Evolutionary conservation across 2,797 vertebrate genomes (phyloP).

Genomic region (Adelosebastes latens): DNA sequence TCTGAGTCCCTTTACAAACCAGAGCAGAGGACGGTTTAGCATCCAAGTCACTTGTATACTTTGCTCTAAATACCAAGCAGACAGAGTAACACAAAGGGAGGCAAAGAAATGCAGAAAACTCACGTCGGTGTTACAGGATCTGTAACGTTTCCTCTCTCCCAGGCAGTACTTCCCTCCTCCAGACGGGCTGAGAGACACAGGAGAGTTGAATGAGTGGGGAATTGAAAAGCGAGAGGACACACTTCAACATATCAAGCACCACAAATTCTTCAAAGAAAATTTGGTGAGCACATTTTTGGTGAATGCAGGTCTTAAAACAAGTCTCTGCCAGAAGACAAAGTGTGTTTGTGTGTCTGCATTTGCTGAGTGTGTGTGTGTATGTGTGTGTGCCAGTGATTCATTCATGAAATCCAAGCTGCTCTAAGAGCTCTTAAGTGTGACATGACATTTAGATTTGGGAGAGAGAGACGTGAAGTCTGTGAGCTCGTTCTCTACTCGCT

Average conservation of each 20-base stretch:
- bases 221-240: conserved; percentile 61
- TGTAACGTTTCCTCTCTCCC: conserved; percentile 96
- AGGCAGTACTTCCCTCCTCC: conserved; percentile 99
- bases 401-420: conserved; percentile 59
- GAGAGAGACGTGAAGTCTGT: conserved; percentile 11
- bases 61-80: not conserved
- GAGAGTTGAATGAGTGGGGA: conserved; percentile 36
- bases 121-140: conserved; percentile 97
- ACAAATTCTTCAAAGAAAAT: not conserved
- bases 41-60: not conserved
- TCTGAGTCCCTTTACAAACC: not conserved
- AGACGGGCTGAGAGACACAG: conserved; percentile 89
- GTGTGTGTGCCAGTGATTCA: conserved; percentile 49
- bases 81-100: conserved; percentile 6
- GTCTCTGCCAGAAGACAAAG: conserved; percentile 39
- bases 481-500: conserved; percentile 22
- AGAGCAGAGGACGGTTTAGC: not conserved
- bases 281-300: not conserved
- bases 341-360: conserved; percentile 43
- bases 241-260: not conserved
- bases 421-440: conserved; percentile 57
- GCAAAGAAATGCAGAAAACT: conserved; percentile 76
- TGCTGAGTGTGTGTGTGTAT: conserved; percentile 34
- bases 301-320: conserved; percentile 3
- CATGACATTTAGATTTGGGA: conserved; percentile 56